Percentiles rank a stretch among this genome's conserved stretches.
Conservation (phyloP, 2,113 vertebrate species). For the Cricetomys ansorgei region DNA sequence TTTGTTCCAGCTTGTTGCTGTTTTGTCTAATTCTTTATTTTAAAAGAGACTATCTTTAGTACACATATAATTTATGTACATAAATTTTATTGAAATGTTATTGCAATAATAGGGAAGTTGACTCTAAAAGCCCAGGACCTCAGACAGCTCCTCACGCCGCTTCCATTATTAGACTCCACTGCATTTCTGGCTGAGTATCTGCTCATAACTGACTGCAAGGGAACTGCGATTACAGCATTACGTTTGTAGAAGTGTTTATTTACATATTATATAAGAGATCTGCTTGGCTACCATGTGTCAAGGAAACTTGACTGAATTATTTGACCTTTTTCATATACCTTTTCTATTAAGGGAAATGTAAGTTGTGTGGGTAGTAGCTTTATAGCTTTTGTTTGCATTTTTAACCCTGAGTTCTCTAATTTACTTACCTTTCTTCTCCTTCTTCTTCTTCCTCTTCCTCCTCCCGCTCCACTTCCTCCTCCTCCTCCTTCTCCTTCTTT, state of each 20-base stretch:
- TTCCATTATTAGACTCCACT: not conserved
- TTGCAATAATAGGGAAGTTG: constrained; percentile 27
- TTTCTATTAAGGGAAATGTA: not conserved
- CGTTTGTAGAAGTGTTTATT: not conserved
- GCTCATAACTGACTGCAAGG: not conserved
- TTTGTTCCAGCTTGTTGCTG: not conserved
- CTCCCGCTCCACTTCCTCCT: too few relatives aligned
- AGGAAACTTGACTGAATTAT: not conserved
- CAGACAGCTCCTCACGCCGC: not conserved
- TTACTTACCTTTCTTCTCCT: too few relatives aligned
- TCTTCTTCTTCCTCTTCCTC: too few relatives aligned
- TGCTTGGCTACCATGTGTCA: not conserved
- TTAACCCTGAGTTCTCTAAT: not conserved
- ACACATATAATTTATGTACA: not conserved
- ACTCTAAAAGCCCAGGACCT: not conserved
- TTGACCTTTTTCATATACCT: too few relatives aligned
- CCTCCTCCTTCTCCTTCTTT: too few relatives aligned
- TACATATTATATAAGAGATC: not conserved
- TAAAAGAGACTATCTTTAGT: not conserved
- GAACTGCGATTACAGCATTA: not conserved
- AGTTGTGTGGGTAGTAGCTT: not conserved
- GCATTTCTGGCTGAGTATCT: not conserved
- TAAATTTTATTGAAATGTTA: constrained; percentile 14
- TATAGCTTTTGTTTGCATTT: constrained; percentile 27
- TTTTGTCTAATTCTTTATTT: not conserved